Base-by-base conservation (phyloP, 2,888 invertebrate genomes). In the Hypomecis atomaria region DNA sequence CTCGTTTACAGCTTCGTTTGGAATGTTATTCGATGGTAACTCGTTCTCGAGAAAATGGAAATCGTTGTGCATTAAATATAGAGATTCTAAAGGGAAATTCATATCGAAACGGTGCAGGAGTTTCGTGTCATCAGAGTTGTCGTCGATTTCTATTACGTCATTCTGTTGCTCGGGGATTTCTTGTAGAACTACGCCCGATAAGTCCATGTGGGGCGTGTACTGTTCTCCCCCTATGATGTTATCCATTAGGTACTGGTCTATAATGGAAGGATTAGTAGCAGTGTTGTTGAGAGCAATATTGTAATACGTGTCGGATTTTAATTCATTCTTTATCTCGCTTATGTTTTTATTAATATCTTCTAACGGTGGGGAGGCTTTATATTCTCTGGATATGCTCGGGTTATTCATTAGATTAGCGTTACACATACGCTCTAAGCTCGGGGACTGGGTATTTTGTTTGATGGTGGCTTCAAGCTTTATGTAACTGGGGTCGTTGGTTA, bases 131-230 rank as follows among this genome's bases (percentile, higher is more conserved):
- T 92, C 92, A 0, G 92, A 92, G 69, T 91, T 92, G 62, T 92
- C 92, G 50, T 92, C 92, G 11, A 92, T 92, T 74, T 92, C 92
- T 62, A 92, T 92, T 1, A 92, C 89, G 59, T 92, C 92, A 44
- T 83, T 89, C 68, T 89, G 89, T 34, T 86, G 86, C 4, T 86
- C 88, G 0, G 85, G 74, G 10, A 85, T 82, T 37, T 88, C 89
- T 9, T 88, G 86, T 6, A 91, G 69, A 0, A 86, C 85, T 0
- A 86, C 85, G 1, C 82, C 77, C 0, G 91, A 83, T 2, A 92
- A 70, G 65, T 92, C 92, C 69, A 92, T 69, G 40, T 90, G 89
- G 0, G 84, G 81, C 0, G 86, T 69, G 68, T 90, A 92, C 67
- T 89, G 89, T 37, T 91, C 92, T 0, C 90, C 90, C 42, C 89